Percentiles rank a stretch among this genome's conserved stretches.
Conservation (phyloP, 2,888 invertebrate species). For the Lochmaea crataegi region DNA sequence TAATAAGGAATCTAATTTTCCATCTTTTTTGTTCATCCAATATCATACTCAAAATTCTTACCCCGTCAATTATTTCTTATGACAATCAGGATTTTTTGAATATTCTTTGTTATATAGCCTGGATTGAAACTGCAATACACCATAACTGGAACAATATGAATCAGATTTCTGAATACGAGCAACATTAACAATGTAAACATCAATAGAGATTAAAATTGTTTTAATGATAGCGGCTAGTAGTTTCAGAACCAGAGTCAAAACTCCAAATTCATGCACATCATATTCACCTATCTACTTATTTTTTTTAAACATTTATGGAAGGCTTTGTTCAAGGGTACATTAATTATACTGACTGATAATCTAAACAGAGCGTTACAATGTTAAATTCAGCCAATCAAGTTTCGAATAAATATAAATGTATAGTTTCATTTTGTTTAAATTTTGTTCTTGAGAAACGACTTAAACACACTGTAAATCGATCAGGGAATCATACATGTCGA, state of each 20-base stretch:
- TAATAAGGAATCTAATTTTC: too few relatives aligned
- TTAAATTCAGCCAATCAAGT: too few relatives aligned
- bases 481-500: conserved; percentile 1
- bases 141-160: neutral
- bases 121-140: neutral
- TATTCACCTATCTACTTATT: neutral
- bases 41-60: too few relatives aligned
- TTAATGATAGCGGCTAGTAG: neutral
- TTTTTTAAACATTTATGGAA: neutral
- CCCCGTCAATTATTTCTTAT: too few relatives aligned
- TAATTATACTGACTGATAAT: neutral
- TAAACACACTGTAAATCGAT: conserved; percentile 11
- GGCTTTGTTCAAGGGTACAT: neutral
- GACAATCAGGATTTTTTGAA: too few relatives aligned
- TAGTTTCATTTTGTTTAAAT: neutral
- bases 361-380: neutral
- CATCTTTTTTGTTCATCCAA: too few relatives aligned
- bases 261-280: too few relatives aligned
- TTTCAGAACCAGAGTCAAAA: too few relatives aligned
- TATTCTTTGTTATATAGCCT: neutral
- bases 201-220: neutral
- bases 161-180: neutral
- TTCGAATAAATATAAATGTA: neutral
- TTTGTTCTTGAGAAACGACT: conserved; percentile 4
- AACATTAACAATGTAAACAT: neutral